These are phyloP conservation scores for Watersipora subatra DNA, from an alignment of 1,140 invertebrate species.

Conservation along the genomic window DNA sequence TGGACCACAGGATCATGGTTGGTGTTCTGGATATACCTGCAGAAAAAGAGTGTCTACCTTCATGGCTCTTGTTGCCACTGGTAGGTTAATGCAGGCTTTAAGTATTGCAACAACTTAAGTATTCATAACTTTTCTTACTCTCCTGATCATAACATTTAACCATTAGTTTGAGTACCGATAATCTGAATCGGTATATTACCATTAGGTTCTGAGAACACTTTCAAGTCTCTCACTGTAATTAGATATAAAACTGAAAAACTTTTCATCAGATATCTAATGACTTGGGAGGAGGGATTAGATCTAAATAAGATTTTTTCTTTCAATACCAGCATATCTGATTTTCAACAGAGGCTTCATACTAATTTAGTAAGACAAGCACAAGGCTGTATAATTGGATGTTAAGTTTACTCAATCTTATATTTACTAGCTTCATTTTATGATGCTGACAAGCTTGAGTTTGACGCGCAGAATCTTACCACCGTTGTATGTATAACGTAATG, in stretches of 20 bases:
- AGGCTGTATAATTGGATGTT: too few relatives aligned
- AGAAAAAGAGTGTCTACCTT: constrained; percentile 32
- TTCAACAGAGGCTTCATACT: too few relatives aligned
- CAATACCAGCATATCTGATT: too few relatives aligned
- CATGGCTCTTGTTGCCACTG: constrained; percentile 22
- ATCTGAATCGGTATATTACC: neutral
- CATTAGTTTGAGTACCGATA: neutral
- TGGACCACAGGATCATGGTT: constrained; percentile 37
- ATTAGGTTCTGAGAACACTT: neutral
- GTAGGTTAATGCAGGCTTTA: constrained; percentile 19
- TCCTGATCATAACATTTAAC: neutral
- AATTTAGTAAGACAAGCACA: too few relatives aligned
- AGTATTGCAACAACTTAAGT: neutral
- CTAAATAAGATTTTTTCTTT: too few relatives aligned
- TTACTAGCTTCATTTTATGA: neutral
- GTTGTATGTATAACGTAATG: too few relatives aligned
- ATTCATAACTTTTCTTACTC: neutral
- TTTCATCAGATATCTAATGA: too few relatives aligned
- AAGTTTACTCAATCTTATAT: neutral
- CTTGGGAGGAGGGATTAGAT: too few relatives aligned
- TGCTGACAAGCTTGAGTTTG: too few relatives aligned
- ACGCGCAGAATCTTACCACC: too few relatives aligned
- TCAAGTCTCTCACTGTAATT: neutral
- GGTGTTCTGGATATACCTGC: constrained; percentile 37
- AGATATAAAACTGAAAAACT: neutral